Evolutionary conservation across 2,113 vertebrate genomes (phyloP).

Genomic region (Phoenicopterus ruber): DNA sequence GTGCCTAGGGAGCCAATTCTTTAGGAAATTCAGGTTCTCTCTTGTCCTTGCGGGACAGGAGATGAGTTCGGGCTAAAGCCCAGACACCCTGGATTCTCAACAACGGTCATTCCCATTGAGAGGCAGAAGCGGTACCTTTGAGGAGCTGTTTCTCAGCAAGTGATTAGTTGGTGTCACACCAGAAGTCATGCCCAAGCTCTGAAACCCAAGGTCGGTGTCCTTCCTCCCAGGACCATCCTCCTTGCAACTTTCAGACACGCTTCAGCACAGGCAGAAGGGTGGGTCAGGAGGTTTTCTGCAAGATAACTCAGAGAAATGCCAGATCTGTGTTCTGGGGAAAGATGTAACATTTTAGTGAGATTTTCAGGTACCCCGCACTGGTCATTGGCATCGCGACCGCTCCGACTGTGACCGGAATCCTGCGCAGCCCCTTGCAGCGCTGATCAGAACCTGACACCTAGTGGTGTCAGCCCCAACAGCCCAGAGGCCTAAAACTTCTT

Average conservation of each 20-base stretch:
- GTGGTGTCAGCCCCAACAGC: not conserved
- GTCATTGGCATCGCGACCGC: rapidly evolving
- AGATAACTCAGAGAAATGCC: not conserved
- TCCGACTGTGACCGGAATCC: not conserved
- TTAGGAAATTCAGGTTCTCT: not conserved
- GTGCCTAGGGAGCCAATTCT: not conserved
- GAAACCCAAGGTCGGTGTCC: rapidly evolving
- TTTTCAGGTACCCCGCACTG: not conserved
- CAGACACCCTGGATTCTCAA: not conserved
- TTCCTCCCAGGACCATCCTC: not conserved
- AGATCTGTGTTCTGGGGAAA: not conserved
- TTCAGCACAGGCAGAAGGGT: not conserved
- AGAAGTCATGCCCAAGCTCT: not conserved
- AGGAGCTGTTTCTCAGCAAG: not conserved
- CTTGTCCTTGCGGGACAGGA: not conserved
- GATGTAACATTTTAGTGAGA: not conserved
- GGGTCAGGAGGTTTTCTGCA: not conserved
- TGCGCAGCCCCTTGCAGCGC: not conserved
- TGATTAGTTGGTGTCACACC: rapidly evolving
- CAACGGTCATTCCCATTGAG: rapidly evolving
- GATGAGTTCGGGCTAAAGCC: not conserved
- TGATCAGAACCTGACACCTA: slow-evolving; percentile 31
- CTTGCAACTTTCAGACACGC: not conserved
- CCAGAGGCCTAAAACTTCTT: no score
- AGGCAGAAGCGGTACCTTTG: not conserved